phyloP scores from a whole-genome alignment of 1,140 invertebrate genomes.

The Drosophila cardini region DNA sequence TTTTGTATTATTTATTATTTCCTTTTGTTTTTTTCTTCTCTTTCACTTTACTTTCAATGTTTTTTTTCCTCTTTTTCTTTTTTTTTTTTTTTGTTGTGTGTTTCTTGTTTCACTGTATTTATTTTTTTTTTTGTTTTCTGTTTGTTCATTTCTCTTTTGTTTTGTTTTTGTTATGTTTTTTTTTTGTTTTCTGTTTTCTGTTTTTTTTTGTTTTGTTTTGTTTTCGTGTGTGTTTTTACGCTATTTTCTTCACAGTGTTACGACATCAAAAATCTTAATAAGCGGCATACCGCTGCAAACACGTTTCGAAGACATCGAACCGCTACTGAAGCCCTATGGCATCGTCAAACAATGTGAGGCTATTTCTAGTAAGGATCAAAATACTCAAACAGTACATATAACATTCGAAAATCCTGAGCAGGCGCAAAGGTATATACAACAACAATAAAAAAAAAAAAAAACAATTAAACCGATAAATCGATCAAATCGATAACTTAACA shows the following conservation, averaged over 20 bases:
- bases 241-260: conserved; percentile 87
- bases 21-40: conserved; percentile 22
- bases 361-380: conserved; percentile 90
- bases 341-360: conserved; percentile 94
- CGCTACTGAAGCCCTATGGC: conserved; percentile 91
- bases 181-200: conserved; percentile 54
- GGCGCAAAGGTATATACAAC: conserved; percentile 93
- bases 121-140: conserved; percentile 23
- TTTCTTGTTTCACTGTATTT: conserved; percentile 10
- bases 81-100: conserved; percentile 14
- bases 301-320: conserved; percentile 93
- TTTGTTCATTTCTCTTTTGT: conserved; percentile 27
- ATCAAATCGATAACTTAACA: conserved; percentile 32
- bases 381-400: conserved; percentile 91
- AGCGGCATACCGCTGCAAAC: conserved; percentile 93
- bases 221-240: conserved; percentile 75
- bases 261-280: conserved; percentile 92
- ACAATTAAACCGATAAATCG: conserved; percentile 9
- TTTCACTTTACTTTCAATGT: conserved; percentile 20
- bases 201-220: conserved; percentile 71
- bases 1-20: conserved; percentile 25
- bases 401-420: conserved; percentile 94
- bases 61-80: no score
- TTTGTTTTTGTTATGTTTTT: conserved; percentile 38
- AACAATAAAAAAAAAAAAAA: conserved; percentile 17